Evolutionary conservation across 1,140 invertebrate species (phyloP), one percentile per base, ranked within the genome.

Genomic region (Drosophila pachea): DNA sequence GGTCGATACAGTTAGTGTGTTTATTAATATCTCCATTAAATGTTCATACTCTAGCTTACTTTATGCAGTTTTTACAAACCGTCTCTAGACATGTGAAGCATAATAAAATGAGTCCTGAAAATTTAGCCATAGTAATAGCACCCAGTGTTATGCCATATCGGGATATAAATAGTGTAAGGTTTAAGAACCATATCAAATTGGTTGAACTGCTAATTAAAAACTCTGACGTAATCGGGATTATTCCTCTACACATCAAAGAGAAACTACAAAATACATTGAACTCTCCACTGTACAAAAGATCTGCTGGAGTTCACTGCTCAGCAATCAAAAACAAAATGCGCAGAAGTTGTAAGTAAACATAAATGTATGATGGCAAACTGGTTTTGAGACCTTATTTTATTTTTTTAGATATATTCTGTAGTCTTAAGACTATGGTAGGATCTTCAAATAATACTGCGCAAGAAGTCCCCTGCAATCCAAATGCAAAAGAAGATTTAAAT

Each of bases 81-180:
- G 91, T 95, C 8, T 90, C 93, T 5, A 78, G 86, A n/a, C 88
- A 92, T 74, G 91, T 91, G 42, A 91, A 92, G n/a, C 90, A 91
- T 32, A 97, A 97, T 87, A 94, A 94, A 90, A 97, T 97, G 96
- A 92, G 93, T 76, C 90, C 92, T 47, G 93, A 93, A 47, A 97
- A 97, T 89, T 89, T 97, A 40, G 94, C 95, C 1, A 94, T 95
- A 72, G 93, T 96, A 11, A 89, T 97, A 84, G 93, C 94, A 4
- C 95, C 96, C 9, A 95, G 95, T 87, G 90, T 97, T 47, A 95
- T 97, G 93, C 94, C 95, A n/a, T 83, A 94, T 22, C 91, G 92
- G 55, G 89, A 92, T 67, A 91, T 91, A 4, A 90, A 92, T 38
- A 91, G 92, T 48, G 90, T 91, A 42, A 90, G 93, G 74, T 88